Base-by-base conservation (phyloP, 2,888 invertebrate species). In the Cephus spinipes region DNA sequence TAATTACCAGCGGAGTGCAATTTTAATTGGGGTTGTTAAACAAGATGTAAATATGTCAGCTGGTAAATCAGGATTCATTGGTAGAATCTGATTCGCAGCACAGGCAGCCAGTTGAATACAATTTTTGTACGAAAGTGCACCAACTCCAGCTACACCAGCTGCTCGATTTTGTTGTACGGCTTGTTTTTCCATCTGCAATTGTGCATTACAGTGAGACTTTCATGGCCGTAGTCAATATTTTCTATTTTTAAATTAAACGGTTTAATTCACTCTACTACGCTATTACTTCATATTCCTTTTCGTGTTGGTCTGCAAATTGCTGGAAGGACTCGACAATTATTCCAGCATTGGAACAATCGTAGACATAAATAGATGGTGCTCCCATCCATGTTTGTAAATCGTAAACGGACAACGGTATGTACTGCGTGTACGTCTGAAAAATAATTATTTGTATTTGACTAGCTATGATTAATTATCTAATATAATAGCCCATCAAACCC, bases 331-430 rank as follows among this genome's bases (percentile, higher is more conserved):
- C 97, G 73, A 99, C 95, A 87, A 99, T 98, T 85, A 98, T 96
- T 80, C 99, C 99, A 23, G 99, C 99, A 93, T 98, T 98, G 78
- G 98, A 98, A 93, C 99, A 99, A 92, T 99, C 99, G 92, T 98
- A 99, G 33, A 99, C 99, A 92, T 99, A 99, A 82, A 99, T 98
- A 76, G 99, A 99, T 0, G 99, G 99, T 79, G 98, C 96, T 77
- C 98, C 98, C 98, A 99, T 98, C 99, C 99, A 99, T 73, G 96
- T 96, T 93, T 99, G 99, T 79, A 99, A 94, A 93, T 99, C 99
- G 92, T 98, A 99, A 85, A 99, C 96, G 77, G 99, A 99, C 88
- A 99, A 93, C 73, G 99, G 99, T 92, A 99, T 99, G 93, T 99
- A 99, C 93, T 99, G 99, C 4, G 99, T 99, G 92, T 98, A 99